Evolutionary conservation across 2,888 invertebrate species (phyloP), one percentile per base, ranked within the genome.

Genomic region (Hymenopus coronatus): DNA sequence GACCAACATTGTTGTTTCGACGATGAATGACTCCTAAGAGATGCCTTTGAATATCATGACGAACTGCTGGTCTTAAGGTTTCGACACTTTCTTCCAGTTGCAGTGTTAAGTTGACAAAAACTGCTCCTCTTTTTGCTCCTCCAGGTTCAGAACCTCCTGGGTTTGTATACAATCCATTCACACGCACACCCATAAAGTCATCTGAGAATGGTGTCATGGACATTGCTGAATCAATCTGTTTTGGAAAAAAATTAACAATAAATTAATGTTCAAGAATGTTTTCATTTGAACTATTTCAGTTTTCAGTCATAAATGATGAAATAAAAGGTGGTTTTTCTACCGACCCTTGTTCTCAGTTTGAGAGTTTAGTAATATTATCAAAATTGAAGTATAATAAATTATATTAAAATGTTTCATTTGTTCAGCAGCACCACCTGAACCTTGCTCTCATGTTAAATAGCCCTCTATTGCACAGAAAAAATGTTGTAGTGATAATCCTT

Each of bases 131-230:
- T 91, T 90, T 91, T 89, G 88, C 91, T 0, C 96, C 95, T 91
- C 95, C 94, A 87, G 94, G 94, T 20, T 96, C 94, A n/a, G 87
- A 81, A 90, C 97, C 96, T 0, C 96, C 96, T 20, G 95, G 94
- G 28, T 70, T 81, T 12, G 89, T 87, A 92, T 97, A 97, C 14
- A 98, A 96, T 25, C 95, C 95, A 92, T 98, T 98, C 1, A 98
- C 96, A 88, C 95, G 95, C 0, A 97, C 96, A 83, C 97, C 96
- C 92, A 98, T 95, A 92, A 97, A 98, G 91, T 97, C 97, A 91
- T 97, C 97, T 0, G 97, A 97, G 92, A 98, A 97, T 0, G 97
- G 97, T 0, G 98, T 98, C 97, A 98, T 97, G 0, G 97, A 97
- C 95, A 98, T 97, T 0, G 98, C 97, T 0, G 98, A 98, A 93